Evolutionary conservation across 2,797 vertebrate genomes (phyloP).

Genomic region (Adrianichthys oophorus): DNA sequence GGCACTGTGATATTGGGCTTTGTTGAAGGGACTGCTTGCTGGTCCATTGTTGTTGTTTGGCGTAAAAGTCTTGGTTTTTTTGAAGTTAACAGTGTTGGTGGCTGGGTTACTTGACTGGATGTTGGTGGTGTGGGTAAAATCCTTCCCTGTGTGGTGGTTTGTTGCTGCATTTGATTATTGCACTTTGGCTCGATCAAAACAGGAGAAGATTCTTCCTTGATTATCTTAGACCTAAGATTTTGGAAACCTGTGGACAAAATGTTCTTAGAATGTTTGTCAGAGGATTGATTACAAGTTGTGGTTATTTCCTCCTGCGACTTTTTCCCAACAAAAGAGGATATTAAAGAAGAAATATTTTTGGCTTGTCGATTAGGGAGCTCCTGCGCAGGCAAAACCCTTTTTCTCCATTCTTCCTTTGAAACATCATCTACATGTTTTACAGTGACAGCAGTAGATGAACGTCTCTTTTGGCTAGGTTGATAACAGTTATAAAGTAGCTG

Average conservation of each 20-base stretch:
- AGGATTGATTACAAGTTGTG: constrained; percentile 48
- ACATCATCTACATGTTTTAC: constrained; percentile 79
- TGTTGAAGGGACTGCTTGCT: constrained; percentile 55
- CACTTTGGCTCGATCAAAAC: constrained; percentile 42
- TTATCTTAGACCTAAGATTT: constrained; percentile 75
- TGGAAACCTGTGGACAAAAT: constrained; percentile 72
- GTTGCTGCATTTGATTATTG: constrained; percentile 38
- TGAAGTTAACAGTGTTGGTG: constrained; percentile 41
- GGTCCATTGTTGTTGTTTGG: constrained; percentile 68
- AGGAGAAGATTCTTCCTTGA: constrained; percentile 67
- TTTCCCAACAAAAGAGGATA: constrained; percentile 85
- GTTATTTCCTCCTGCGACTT: constrained; percentile 67
- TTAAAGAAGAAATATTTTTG: constrained; percentile 82
- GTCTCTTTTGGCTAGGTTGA: constrained; percentile 72
- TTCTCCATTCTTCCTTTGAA: constrained; percentile 80
- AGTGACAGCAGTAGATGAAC: constrained; percentile 67
- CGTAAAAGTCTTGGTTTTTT: constrained; percentile 75
- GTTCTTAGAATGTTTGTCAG: constrained; percentile 63
- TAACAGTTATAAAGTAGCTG: constrained; percentile 75
- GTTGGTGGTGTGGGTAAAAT: constrained; percentile 66
- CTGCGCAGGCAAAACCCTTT: constrained; percentile 69
- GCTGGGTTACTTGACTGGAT: constrained; percentile 33
- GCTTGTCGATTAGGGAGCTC: constrained; percentile 77
- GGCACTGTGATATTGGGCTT: constrained; percentile 54
- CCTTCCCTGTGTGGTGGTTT: constrained; percentile 43